These are phyloP conservation scores for Paraescarpia echinospica DNA, from an alignment of 1,140 invertebrate species.

Conservation along the genomic window DNA sequence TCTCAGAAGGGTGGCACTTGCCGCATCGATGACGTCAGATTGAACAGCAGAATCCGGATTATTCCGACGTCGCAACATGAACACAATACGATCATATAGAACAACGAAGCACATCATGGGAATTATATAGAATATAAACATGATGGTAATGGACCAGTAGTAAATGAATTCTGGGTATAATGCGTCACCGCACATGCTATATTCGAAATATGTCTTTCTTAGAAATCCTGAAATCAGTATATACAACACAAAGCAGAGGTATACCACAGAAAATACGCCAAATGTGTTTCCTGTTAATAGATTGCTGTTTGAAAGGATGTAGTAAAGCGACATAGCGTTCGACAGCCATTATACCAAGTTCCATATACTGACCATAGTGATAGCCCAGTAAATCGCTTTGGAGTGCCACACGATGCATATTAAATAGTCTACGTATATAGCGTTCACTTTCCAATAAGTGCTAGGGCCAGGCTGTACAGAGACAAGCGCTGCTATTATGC, in stretches of 20 bases:
- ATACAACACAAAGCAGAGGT: not conserved
- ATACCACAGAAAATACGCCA: too few species aligned
- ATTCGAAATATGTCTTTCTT: not conserved
- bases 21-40: not conserved
- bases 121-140: not conserved
- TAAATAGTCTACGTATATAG: not conserved
- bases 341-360: not conserved
- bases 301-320: not conserved
- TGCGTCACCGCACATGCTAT: not conserved
- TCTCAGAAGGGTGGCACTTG: not conserved
- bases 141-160: not conserved
- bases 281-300: too few species aligned
- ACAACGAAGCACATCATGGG: not conserved
- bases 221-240: not conserved
- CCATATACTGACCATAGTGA: not conserved
- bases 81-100: not conserved
- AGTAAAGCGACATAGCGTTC: slow-evolving; percentile 14
- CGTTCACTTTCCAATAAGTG: too few species aligned
- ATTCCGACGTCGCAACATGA: not conserved
- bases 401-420: slow-evolving; percentile 16
- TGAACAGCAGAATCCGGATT: not conserved
- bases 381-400: slow-evolving; percentile 16
- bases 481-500: too few species aligned
- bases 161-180: not conserved
- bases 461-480: too few species aligned